phyloP scores from a whole-genome alignment of 2,888 invertebrate species.

The Cryptocephalus primarius region DNA sequence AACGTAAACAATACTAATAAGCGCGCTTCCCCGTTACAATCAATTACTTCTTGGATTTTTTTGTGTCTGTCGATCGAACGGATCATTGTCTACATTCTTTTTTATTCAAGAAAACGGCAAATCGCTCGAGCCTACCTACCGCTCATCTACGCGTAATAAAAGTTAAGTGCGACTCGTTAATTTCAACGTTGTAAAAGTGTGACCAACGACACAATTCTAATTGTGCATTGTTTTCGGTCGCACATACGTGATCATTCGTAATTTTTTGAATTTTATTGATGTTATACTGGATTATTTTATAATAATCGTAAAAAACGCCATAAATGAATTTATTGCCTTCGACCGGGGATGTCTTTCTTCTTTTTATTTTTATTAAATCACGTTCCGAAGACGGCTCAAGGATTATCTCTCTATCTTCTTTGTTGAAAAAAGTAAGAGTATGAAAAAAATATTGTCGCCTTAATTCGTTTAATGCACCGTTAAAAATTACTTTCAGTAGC shows the following conservation, averaged over 20 bases:
- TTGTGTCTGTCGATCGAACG: no score
- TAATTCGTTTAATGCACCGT: no score
- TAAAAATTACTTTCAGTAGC: no score
- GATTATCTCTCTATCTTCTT: no score
- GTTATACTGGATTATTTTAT: neutral
- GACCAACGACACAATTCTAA: conserved; percentile 1
- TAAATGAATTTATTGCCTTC: neutral
- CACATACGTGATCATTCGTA: neutral
- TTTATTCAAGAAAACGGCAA: no score
- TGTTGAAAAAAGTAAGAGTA: no score
- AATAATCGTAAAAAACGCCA: conserved; percentile 1
- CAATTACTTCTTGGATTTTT: neutral
- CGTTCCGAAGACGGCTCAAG: no score
- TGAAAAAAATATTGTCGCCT: no score
- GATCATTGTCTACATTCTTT: no score
- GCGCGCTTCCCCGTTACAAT: neutral
- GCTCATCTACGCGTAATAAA: neutral
- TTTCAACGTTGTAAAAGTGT: neutral
- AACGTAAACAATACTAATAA: neutral
- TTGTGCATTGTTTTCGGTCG: neutral
- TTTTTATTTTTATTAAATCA: no score
- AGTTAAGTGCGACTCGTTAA: neutral
- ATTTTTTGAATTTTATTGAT: conserved; percentile 1
- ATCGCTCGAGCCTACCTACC: neutral
- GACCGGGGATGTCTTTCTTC: no score